Percentiles rank a stretch among this genome's conserved stretches.
phyloP scores from a whole-genome alignment of 2,888 invertebrate species.

The Tridacna crocea region DNA sequence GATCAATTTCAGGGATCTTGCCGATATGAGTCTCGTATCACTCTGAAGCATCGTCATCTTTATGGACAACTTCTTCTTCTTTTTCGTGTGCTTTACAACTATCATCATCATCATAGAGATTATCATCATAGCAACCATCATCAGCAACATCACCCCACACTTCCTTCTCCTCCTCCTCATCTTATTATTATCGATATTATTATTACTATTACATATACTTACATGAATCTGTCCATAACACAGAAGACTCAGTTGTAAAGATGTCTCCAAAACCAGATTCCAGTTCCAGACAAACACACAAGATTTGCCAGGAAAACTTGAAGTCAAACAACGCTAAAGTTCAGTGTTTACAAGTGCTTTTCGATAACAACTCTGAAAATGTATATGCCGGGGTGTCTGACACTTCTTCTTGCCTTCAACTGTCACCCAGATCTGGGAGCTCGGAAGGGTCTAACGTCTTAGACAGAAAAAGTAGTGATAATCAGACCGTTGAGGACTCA shows the following conservation, averaged over 20 bases:
- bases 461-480: no score
- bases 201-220: neutral
- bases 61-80: neutral
- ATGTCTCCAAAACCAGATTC: no score
- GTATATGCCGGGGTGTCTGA: neutral
- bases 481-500: no score
- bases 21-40: no score
- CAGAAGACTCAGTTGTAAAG: no score
- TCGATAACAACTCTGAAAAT: neutral
- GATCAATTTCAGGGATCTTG: no score
- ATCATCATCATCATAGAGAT: neutral
- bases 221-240: no score
- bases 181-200: neutral
- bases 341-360: neutral
- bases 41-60: neutral
- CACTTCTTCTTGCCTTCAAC: neutral
- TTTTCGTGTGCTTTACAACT: neutral
- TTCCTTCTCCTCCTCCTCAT: neutral
- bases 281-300: no score
- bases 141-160: neutral
- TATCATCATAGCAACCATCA: neutral
- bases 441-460: no score
- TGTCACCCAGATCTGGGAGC: no score
- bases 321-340: no score
- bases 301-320: no score